These are phyloP conservation scores for Platynereis dumerilii DNA, from an alignment of 2,888 invertebrate genomes.

Conservation along the genomic window DNA sequence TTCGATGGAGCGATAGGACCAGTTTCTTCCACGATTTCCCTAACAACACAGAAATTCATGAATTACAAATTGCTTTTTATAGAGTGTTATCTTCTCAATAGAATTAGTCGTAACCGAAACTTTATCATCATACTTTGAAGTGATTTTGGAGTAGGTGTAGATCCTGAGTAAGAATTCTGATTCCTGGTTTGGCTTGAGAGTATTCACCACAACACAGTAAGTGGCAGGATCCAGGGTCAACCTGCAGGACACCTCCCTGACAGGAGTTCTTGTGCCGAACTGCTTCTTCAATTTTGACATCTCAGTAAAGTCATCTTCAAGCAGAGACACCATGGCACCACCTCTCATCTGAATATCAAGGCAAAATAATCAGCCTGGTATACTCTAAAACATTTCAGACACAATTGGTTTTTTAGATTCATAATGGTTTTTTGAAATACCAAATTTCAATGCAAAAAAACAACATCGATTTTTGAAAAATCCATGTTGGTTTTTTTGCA, in stretches of 20 bases:
- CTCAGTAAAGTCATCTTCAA: slow-evolving; percentile 12
- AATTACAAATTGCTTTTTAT: too few species aligned
- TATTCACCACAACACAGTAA: slow-evolving; percentile 94
- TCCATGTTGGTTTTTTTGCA: too few species aligned
- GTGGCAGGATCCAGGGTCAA: slow-evolving; percentile 90
- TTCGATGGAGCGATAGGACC: slow-evolving; percentile 9
- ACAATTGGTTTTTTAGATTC: too few species aligned
- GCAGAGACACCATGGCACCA: slow-evolving; percentile 10
- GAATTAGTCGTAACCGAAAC: too few species aligned
- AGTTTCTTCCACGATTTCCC: slow-evolving; percentile 14
- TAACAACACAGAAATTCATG: background rate
- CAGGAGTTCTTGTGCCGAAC: slow-evolving; percentile 61
- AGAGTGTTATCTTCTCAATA: too few species aligned
- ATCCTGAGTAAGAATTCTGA: slow-evolving; percentile 92
- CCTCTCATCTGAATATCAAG: background rate
- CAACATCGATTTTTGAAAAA: too few species aligned
- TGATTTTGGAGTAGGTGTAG: slow-evolving; percentile 71
- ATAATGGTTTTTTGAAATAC: too few species aligned
- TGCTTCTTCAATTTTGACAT: slow-evolving; percentile 29
- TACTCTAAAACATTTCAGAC: background rate
- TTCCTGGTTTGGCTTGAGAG: slow-evolving; percentile 92
- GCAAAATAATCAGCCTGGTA: background rate
- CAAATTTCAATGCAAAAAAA: too few species aligned
- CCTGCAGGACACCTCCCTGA: slow-evolving; percentile 86
- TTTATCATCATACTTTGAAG: slow-evolving; percentile 11